A percentile compares a stretch with the other conserved stretches of the same genome.
These are phyloP conservation scores for Dipus sagitta DNA, from an alignment of 2,797 vertebrate species.

Conservation along the genomic window DNA sequence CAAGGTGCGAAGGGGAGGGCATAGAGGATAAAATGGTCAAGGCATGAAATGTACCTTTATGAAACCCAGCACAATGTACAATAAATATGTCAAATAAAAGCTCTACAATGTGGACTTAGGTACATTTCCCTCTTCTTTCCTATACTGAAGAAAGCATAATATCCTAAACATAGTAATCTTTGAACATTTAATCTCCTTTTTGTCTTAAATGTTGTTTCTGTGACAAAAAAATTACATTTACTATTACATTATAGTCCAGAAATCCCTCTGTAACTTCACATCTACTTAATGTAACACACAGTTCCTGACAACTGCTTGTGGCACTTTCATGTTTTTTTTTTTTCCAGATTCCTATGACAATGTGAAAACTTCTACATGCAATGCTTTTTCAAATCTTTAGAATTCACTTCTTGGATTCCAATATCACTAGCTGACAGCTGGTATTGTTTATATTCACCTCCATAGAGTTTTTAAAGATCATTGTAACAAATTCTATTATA, in stretches of 20 bases:
- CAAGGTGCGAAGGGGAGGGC: neutral
- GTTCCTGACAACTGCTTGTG: constrained; percentile 35
- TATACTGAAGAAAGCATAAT: constrained; percentile 29
- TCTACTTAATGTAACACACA: constrained; percentile 28
- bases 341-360: constrained; percentile 45
- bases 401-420: constrained; percentile 51
- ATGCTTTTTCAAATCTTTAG: constrained; percentile 46
- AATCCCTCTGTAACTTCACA: constrained; percentile 34
- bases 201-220: constrained; percentile 33
- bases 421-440: neutral
- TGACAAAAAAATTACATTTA: constrained; percentile 46
- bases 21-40: neutral
- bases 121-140: neutral
- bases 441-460: constrained; percentile 31
- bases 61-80: neutral
- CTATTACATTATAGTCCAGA: constrained; percentile 56
- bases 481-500: constrained; percentile 54
- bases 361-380: constrained; percentile 48
- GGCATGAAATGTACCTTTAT: neutral
- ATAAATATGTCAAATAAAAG: constrained; percentile 1
- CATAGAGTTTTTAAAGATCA: constrained; percentile 1
- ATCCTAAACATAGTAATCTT: constrained; percentile 30
- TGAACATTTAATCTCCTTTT: constrained; percentile 35
- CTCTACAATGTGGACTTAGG: neutral
- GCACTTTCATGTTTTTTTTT: constrained; percentile 43